These are phyloP conservation scores for Cephalopachus bancanus DNA, from an alignment of 2,797 vertebrate species.

Conservation along the genomic window DNA sequence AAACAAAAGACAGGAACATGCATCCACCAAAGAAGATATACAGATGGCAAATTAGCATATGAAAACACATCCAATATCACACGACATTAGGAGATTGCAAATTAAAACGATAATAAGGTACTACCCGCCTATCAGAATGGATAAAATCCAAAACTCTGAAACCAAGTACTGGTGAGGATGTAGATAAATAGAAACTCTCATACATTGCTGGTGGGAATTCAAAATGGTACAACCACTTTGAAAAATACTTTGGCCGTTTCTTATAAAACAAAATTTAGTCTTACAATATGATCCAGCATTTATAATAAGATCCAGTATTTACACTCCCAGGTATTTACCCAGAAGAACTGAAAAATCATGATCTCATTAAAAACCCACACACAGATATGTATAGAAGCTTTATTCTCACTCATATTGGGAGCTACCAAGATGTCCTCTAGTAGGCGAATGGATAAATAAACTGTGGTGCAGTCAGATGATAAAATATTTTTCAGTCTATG, in stretches of 20 bases:
- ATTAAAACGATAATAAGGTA: not conserved
- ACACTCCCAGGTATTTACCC: not conserved
- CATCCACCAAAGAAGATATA: not conserved
- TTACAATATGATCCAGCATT: not conserved
- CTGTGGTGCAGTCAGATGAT: not conserved
- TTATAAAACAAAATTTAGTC: not conserved
- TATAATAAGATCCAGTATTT: not conserved
- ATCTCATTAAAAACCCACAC: not conserved
- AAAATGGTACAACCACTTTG: not conserved
- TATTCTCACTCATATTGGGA: not conserved
- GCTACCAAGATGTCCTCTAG: not conserved
- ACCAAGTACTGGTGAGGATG: not conserved
- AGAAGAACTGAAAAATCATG: not conserved
- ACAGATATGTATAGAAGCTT: not conserved
- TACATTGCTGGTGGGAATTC: not conserved
- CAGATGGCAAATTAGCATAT: not conserved
- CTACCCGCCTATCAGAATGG: not conserved
- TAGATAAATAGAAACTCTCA: not conserved
- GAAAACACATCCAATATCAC: not conserved
- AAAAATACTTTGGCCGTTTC: not conserved
- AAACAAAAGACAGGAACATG: not conserved
- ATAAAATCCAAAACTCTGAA: not conserved
- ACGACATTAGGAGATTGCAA: not conserved
- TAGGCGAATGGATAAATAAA: not conserved
- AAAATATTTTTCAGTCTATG: not conserved